These are phyloP conservation scores for Galaxea fascicularis DNA, from an alignment of 92 coral and sea anemone genomes.

Conservation along the genomic window DNA sequence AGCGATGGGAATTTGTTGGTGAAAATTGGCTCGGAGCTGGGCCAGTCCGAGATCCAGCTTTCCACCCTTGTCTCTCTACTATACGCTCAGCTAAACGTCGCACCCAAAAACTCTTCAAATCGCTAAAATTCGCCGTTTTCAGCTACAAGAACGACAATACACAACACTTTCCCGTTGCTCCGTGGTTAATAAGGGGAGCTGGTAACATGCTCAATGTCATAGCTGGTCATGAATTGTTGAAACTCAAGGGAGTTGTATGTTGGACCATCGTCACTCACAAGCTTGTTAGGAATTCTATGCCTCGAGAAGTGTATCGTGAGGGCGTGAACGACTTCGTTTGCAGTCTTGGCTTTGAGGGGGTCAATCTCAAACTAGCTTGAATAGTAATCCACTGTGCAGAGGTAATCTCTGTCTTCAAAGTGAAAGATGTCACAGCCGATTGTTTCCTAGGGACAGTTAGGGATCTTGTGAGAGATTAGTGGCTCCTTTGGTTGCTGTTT, in stretches of 20 bases:
- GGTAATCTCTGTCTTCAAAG: slow-evolving; percentile 34
- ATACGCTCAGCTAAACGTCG: no score
- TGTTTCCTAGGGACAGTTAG: no score
- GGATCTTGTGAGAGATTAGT: slow-evolving; percentile 39
- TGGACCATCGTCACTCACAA: slow-evolving; percentile 38
- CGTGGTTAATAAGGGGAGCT: slow-evolving; percentile 18
- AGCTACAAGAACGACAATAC: no score
- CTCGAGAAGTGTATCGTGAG: slow-evolving; percentile 40
- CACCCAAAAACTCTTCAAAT: no score
- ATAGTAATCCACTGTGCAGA: slow-evolving; percentile 40
- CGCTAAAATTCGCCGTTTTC: no score
- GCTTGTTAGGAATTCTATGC: slow-evolving; percentile 26
- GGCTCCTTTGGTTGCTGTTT: slow-evolving; percentile 19
- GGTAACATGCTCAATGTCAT: slow-evolving; percentile 33
- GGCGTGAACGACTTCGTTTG: slow-evolving; percentile 4
- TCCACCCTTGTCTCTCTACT: no score
- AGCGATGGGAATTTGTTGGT: no score
- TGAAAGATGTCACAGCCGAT: slow-evolving; percentile 39
- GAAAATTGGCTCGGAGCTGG: no score
- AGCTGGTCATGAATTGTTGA: background rate
- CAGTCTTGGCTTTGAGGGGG: no score
- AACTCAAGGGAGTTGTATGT: slow-evolving; percentile 10
- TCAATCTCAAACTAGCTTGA: no score
- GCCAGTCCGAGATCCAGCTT: no score
- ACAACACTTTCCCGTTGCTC: background rate